Evolutionary conservation across 2,888 invertebrate species (phyloP).

Genomic region (Embidobia sp.): DNA sequence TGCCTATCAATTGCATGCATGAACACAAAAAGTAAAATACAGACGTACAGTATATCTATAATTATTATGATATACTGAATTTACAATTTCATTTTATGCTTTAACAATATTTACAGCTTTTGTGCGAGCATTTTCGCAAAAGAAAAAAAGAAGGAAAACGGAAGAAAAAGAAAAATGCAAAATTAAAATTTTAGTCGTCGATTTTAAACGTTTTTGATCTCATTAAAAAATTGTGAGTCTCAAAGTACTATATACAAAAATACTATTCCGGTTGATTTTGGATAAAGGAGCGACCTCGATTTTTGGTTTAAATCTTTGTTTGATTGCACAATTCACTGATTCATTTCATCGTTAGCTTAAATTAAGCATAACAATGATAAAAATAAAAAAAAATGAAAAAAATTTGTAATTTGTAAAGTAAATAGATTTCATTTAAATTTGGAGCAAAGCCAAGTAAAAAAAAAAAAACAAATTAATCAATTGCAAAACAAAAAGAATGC

Average conservation of each 20-base stretch:
- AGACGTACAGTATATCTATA: constrained; percentile 20
- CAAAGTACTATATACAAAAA: constrained; percentile 57
- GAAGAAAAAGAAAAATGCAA: not conserved
- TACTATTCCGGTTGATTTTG: constrained; percentile 42
- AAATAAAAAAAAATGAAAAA: no score
- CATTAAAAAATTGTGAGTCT: constrained; percentile 32
- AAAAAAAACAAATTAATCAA: no score
- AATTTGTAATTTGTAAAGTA: no score
- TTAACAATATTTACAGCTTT: constrained; percentile 52
- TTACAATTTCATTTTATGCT: constrained; percentile 18
- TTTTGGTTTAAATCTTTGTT: not conserved
- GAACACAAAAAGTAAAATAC: no score
- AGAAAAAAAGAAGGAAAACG: not conserved
- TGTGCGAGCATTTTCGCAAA: constrained; percentile 33
- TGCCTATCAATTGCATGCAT: no score
- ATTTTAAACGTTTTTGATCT: constrained; percentile 27
- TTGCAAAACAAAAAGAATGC: no score
- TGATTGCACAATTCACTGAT: no score
- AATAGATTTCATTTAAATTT: no score
- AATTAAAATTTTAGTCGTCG: constrained; percentile 23
- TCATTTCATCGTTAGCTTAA: no score
- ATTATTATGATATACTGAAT: constrained; percentile 8
- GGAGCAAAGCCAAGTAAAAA: no score
- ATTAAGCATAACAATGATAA: no score
- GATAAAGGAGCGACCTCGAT: constrained; percentile 2